Percentiles rank a stretch among this genome's conserved stretches.
phyloP scores from a whole-genome alignment of 2,888 invertebrate species.

The Trichogramma dendrolimi region DNA sequence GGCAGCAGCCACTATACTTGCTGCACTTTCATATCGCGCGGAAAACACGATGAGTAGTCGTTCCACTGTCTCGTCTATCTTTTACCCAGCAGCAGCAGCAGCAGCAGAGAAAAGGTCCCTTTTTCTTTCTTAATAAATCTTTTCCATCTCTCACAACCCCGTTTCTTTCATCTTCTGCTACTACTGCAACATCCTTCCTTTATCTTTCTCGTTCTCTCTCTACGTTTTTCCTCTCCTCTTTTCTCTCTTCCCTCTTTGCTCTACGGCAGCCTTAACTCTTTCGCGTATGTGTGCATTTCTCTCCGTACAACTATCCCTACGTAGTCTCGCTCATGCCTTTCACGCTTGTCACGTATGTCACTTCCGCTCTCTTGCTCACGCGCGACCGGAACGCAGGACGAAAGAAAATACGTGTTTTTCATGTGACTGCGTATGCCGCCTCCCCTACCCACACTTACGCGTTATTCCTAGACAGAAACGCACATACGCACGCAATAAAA shows the following conservation, averaged over 20 bases:
- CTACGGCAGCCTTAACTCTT: too few species aligned
- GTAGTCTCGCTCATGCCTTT: too few species aligned
- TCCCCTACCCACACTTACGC: too few species aligned
- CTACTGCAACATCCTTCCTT: constrained; percentile 1
- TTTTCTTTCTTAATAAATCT: constrained; percentile 11
- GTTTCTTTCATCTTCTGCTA: background rate
- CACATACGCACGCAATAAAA: too few species aligned
- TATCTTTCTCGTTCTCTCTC: background rate
- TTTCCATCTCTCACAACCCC: constrained; percentile 4
- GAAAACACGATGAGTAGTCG: constrained; percentile 24
- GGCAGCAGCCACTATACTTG: constrained; percentile 1
- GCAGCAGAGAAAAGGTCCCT: constrained; percentile 7
- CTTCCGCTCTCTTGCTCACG: constrained; percentile 6
- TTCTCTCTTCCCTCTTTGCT: too few species aligned
- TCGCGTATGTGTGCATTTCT: too few species aligned
- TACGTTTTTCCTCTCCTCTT: too few species aligned
- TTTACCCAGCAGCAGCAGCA: background rate
- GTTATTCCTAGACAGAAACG: too few species aligned
- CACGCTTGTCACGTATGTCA: background rate
- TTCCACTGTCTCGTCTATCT: constrained; percentile 13
- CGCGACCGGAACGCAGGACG: background rate
- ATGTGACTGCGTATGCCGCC: too few species aligned
- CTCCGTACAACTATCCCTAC: too few species aligned
- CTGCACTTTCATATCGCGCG: constrained; percentile 18
- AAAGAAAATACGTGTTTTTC: too few species aligned